phyloP scores from a whole-genome alignment of 2,888 invertebrate genomes.

The Agrotis puta region DNA sequence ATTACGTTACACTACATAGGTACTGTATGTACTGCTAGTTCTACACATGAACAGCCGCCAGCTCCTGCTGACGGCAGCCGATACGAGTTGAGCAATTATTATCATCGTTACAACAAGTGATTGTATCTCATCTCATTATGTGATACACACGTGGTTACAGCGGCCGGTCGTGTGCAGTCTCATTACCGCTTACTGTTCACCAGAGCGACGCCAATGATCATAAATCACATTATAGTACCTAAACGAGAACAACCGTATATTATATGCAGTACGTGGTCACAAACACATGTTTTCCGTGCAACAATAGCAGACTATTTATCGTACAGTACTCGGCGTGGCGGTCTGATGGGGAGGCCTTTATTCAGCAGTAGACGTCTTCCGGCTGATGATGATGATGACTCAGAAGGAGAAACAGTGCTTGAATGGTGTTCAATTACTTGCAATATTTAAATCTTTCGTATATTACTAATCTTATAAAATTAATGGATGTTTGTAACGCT shows the following conservation, averaged over 20 bases:
- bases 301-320: background rate
- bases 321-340: no score
- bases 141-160: conserved; percentile 12
- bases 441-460: no score
- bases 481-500: no score
- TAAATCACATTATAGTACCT: conserved; percentile 7
- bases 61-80: background rate
- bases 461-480: no score
- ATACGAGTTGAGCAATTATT: conserved; percentile 11
- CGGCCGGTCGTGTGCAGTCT: background rate
- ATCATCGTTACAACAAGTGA: background rate
- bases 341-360: no score
- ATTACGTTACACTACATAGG: no score
- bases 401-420: background rate
- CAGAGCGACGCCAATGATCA: background rate
- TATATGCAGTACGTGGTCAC: background rate
- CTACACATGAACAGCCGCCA: no score
- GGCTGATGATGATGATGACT: no score
- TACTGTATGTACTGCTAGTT: background rate
- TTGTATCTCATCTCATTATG: conserved; percentile 37
- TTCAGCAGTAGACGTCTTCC: no score
- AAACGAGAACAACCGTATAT: background rate
- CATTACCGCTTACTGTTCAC: conserved; percentile 8
- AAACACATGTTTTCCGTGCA: background rate
- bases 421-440: no score